phyloP scores from a whole-genome alignment of 2,797 vertebrate genomes.

The Huso huso region DNA sequence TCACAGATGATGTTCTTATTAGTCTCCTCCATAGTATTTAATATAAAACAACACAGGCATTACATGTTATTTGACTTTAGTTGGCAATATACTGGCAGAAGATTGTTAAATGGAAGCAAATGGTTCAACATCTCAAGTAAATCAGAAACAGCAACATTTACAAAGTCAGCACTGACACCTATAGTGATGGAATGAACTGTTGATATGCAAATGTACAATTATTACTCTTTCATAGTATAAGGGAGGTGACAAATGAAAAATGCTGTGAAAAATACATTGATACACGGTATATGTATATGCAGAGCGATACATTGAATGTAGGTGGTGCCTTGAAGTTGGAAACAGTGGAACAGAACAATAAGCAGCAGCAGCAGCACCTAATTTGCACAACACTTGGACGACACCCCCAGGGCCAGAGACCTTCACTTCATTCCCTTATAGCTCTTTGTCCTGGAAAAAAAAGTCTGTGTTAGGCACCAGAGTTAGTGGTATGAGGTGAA shows the following conservation, averaged over 20 bases:
- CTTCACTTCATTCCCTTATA: no score
- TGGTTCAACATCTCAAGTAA: constrained; percentile 5
- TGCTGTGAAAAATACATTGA: constrained; percentile 5
- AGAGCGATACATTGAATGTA: no score
- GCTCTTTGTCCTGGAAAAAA: no score
- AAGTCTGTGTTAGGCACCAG: no score
- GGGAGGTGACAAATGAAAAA: constrained; percentile 8
- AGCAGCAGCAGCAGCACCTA: no score
- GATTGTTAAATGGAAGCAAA: constrained; percentile 18
- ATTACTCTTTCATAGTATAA: constrained; percentile 11
- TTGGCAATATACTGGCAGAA: not conserved
- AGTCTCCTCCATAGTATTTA: constrained; percentile 8
- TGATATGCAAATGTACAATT: constrained; percentile 17
- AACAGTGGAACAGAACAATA: no score
- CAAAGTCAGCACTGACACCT: constrained; percentile 23
- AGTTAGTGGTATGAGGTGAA: no score
- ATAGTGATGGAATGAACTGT: constrained; percentile 20
- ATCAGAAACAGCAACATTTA: constrained; percentile 12
- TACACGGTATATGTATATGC: not conserved
- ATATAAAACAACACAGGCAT: constrained; percentile 15
- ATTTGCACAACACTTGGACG: no score
- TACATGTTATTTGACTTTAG: constrained; percentile 5
- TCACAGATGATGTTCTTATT: not conserved
- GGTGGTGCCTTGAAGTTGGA: no score
- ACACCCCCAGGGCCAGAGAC: no score